These are phyloP conservation scores for Dermatemys mawii DNA, from an alignment of 2,113 vertebrate genomes.

Conservation along the genomic window DNA sequence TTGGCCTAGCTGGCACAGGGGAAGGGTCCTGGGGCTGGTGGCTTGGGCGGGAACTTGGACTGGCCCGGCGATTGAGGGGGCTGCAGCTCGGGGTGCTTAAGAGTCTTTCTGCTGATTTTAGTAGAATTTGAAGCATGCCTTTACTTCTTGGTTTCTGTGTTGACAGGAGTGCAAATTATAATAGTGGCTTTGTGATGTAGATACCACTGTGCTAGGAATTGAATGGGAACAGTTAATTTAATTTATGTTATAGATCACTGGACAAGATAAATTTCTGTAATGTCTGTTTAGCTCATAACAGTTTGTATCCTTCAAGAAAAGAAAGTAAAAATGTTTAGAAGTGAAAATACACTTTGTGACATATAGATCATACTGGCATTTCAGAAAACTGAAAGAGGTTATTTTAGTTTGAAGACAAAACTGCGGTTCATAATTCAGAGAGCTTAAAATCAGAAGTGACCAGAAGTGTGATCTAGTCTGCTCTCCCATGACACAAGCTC, in stretches of 20 bases:
- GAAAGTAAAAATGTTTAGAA: background rate
- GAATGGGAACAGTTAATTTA: background rate
- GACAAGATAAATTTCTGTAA: background rate
- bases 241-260: background rate
- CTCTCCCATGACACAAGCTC: background rate
- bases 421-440: background rate
- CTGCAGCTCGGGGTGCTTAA: background rate
- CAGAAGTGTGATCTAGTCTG: rapidly evolving
- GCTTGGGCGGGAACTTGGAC: too few relatives aligned
- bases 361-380: background rate
- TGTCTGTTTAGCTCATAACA: background rate
- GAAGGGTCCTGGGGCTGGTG: too few relatives aligned
- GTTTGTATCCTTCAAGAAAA: background rate
- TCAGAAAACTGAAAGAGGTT: background rate
- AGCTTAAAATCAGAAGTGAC: background rate
- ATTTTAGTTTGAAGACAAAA: background rate
- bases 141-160: slow-evolving; percentile 38
- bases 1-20: too few relatives aligned
- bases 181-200: background rate
- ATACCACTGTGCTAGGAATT: background rate
- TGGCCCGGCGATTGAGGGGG: too few relatives aligned
- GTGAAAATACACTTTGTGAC: background rate
- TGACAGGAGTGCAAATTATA: slow-evolving; percentile 24
- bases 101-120: slow-evolving; percentile 38
- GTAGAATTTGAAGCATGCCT: slow-evolving; percentile 61